Evolutionary conservation across 2,113 vertebrate genomes (phyloP), one percentile per base, ranked within the genome.

Genomic region (Poeciliopsis prolifica): DNA sequence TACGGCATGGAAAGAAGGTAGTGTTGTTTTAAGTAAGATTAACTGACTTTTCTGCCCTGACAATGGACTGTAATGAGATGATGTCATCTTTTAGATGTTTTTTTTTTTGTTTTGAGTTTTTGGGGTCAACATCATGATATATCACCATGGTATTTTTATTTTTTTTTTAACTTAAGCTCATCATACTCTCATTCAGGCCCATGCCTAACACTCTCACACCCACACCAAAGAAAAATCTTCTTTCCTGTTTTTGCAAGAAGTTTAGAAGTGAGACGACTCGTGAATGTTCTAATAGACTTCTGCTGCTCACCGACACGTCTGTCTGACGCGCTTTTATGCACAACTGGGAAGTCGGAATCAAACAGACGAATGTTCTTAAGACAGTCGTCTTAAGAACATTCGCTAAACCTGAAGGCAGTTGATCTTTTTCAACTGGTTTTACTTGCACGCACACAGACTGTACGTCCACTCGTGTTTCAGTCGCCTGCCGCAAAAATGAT

Each of bases 301-400:
- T 67, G 54, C 35, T 7, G 2, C 60, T 80, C 78, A 79, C 67
- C 0, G 5, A 35, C 17, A 33, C 33, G 12, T 65, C 74, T 68
- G 33, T 88, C 66, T 86, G 84, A 87, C 82, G 74, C 83, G 77
- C 83, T 78, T 78, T 75, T 48, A 78, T 65, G 67, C 74, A 79
- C 70, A 83, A 79, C 78, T 70, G 63, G 70, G 15, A 66, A 51
- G 58, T 82, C 74, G 75, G 72, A 74, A 51, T 67, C 75, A 72
- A 72, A 76, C 42, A 58, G 68, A 78, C 79, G 72, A 76, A 31
- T 51, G 31, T 75, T 76, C 80, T 64, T 78, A 80, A 78, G 82
- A 24, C 1, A 24, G 51, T n/a, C 8, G 24, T 58, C 51, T 58
- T 58, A n/a, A n/a, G n/a, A n/a, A n/a, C n/a, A 19, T 48, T 48